Evolutionary conservation across 2,888 invertebrate species (phyloP).

Genomic region (Dorcus hopei): DNA sequence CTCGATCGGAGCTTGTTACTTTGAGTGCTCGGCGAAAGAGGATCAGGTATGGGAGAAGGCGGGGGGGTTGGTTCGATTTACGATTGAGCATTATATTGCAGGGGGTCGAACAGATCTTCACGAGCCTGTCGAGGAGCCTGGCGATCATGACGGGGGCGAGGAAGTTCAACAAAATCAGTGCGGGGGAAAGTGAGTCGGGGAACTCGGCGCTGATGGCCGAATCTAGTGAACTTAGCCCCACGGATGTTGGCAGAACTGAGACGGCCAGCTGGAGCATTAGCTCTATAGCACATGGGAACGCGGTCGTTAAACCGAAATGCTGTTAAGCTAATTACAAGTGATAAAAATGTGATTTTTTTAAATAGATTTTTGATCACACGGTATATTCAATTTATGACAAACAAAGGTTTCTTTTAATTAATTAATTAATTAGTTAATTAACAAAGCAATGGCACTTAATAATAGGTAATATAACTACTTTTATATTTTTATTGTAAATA

Average conservation of each 20-base stretch:
- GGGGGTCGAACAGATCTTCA: slow-evolving; percentile 74
- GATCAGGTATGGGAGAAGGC: slow-evolving; percentile 55
- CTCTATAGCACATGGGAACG: slow-evolving; percentile 60
- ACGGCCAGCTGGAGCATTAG: slow-evolving; percentile 62
- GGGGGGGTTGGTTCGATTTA: neutral
- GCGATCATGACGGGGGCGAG: slow-evolving; percentile 51
- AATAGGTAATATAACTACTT: too few relatives aligned
- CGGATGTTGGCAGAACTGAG: slow-evolving; percentile 63
- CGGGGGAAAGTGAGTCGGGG: slow-evolving; percentile 44
- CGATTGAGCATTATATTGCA: slow-evolving; percentile 32
- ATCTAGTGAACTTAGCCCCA: slow-evolving; percentile 57
- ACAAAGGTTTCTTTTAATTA: too few relatives aligned
- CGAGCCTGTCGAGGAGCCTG: slow-evolving; percentile 62
- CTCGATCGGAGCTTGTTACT: slow-evolving; percentile 78
- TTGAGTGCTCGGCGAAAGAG: slow-evolving; percentile 79
- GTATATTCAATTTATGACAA: too few relatives aligned
- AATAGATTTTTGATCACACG: too few relatives aligned
- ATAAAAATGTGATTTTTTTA: too few relatives aligned
- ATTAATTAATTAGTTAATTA: too few relatives aligned
- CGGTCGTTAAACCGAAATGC: slow-evolving; percentile 6
- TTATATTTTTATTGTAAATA: too few relatives aligned
- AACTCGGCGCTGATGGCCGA: slow-evolving; percentile 30
- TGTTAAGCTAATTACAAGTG: slow-evolving; percentile 3
- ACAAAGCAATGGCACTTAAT: too few relatives aligned
- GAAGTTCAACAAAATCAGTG: slow-evolving; percentile 1